Evolutionary conservation across 2,888 invertebrate genomes (phyloP), one percentile per base, ranked within the genome.

Genomic region (Cotesia congregata): DNA sequence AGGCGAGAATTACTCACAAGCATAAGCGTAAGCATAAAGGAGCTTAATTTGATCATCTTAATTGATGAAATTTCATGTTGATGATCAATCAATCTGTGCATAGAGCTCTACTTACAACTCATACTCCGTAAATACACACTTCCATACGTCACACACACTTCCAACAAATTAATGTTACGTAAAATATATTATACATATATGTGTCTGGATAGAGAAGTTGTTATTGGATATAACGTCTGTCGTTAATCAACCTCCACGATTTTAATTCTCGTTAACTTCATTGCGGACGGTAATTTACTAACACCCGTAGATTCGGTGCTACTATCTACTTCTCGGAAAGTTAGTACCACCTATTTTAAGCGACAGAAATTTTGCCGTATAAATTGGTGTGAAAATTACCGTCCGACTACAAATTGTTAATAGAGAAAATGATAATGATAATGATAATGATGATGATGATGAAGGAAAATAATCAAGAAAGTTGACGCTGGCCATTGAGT

Each of bases 231-330:
- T 50, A 79, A 78, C 79, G 71, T 64, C 76, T 70, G 76, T 79
- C 81, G 77, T 80, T 79, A 80, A 80, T 81, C 80, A 80, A 79
- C 78, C 75, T 39, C 78, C 38, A 72, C 77, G 67, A 80, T 81
- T 78, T 80, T 81, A 77, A 79, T 75, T 78, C 72, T 77, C 75
- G 75, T 79, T 75, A 79, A 75, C 76, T 74, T 61, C 77, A 70
- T 77, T 73, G 77, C 68, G 72, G 71, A 50, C 74, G 59, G 20
- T 68, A 72, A 67, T 75, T 76, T 61, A 41, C 71, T 41, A 50
- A 40, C 72, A 64, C 72, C 67, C 74, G 61, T 67, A 72, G 71
- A 74, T 72, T 67, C 70, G 12, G 12, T 64, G 70, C 67, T 65
- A 5, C 70, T 7, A 30, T 30, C 30, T 30, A 30, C 50, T 12